Base-by-base conservation (phyloP, 92 coral and sea anemone species). In the Muricea muricata region DNA sequence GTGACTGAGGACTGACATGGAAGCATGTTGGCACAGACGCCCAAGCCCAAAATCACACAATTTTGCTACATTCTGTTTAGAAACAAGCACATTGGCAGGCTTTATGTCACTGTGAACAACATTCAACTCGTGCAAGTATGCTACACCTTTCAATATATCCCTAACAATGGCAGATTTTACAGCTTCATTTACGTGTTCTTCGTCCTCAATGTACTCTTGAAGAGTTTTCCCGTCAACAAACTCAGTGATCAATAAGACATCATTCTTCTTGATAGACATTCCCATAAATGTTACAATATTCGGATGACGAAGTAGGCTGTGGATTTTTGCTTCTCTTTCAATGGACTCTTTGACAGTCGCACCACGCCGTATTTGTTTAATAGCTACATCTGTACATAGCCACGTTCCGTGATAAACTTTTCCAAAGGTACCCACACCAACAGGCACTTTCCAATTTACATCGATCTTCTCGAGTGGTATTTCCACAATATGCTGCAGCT, bases 1-100 rank as follows among this genome's bases (percentile, higher is more conserved):
- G n/a, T n/a, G n/a, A n/a, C n/a, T n/a, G n/a, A n/a, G n/a, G n/a
- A n/a, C n/a, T n/a, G n/a, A n/a, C n/a, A n/a, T n/a, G n/a, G 85
- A 65, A 23, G 80, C 34, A 60, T 84, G 85, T 69, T 78, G 14
- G 37, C 61, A 58, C 45, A 88, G 68, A 37, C 80, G 85, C 25
- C 85, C 85, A 17, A 88, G 72, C 13, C 88, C 91, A 88, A 88
- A 88, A 71, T 88, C 91, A 78, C 91, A 83, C 1, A 88, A 41
- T 73, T 88, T 88, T 20, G 85, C 82, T 67, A 17, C 41, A n/a
- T 88, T 50, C 79, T 83, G 79, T 6, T 83, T 71, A 34, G 85
- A 55, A 1, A 89, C 58, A 55, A 89, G 63, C 15, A 89, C 78
- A 80, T 89, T 89, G 8, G 85, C 92, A 50, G 88, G 88, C 82